A percentile compares a stretch with the other conserved stretches of the same genome.
These are phyloP conservation scores for Echinops telfairi DNA, from an alignment of 2,113 vertebrate species.

Conservation along the genomic window DNA sequence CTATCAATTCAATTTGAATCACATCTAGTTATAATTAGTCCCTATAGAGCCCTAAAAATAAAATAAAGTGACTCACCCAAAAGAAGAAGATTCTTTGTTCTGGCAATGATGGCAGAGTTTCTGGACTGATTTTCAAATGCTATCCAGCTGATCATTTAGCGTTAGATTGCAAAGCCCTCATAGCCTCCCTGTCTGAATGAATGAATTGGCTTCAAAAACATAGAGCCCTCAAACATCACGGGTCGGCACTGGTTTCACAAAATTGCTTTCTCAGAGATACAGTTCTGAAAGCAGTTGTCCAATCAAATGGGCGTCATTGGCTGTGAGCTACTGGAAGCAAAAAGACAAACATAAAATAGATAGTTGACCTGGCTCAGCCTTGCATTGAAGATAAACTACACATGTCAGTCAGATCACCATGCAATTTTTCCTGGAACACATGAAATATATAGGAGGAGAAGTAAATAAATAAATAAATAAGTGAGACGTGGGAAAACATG, in stretches of 20 bases:
- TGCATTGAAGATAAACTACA: slow-evolving; percentile 25
- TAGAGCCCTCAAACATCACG: slow-evolving; percentile 22
- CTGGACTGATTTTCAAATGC: background rate
- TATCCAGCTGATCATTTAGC: background rate
- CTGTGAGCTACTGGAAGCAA: slow-evolving; percentile 62
- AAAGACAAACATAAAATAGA: slow-evolving; percentile 59
- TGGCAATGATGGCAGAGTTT: background rate
- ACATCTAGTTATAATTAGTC: slow-evolving; percentile 2
- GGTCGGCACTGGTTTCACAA: slow-evolving; percentile 54
- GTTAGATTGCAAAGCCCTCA: background rate
- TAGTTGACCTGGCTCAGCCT: slow-evolving; percentile 53
- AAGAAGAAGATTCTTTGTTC: background rate
- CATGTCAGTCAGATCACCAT: slow-evolving; percentile 45
- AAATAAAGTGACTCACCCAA: background rate
- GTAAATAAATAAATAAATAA: background rate
- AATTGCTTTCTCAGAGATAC: slow-evolving; percentile 59
- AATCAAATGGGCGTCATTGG: slow-evolving; percentile 50
- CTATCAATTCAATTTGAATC: background rate
- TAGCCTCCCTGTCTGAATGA: background rate
- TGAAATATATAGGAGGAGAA: slow-evolving; percentile 32
- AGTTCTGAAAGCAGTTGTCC: slow-evolving; percentile 73
- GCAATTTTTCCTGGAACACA: slow-evolving; percentile 53
- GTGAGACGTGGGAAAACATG: background rate
- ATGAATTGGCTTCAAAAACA: slow-evolving; percentile 44
- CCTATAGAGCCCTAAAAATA: background rate